Evolutionary conservation across 2,888 invertebrate species (phyloP), one percentile per base, ranked within the genome.

Genomic region (Ceratothoa steindachneri): DNA sequence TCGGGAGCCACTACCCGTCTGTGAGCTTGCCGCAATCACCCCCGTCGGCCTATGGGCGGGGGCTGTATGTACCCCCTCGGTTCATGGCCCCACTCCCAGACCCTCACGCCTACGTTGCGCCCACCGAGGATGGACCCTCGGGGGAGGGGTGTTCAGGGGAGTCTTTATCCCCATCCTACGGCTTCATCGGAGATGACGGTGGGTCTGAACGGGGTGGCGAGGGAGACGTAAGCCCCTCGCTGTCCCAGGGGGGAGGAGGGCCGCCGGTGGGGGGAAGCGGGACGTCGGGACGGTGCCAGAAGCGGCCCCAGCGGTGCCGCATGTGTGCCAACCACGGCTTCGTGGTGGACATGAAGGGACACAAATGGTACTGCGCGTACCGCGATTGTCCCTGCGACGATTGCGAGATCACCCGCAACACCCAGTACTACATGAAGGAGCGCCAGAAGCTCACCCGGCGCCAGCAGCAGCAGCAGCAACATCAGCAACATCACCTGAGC

Each of bases 281-380:
- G n/a, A n/a, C n/a, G n/a, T n/a, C n/a, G n/a, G n/a, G n/a, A n/a
- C n/a, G n/a, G n/a, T n/a, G n/a, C n/a, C 19, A 60, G 60, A 60
- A 60, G 24, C 19, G 60, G 27, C 22, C 60, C 24, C 60, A 60
- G 60, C 72, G 76, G 64, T 76, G 76, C 41, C 69, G 76, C 1
- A 53, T 76, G 67, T 76, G 76, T 31, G 71, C 76, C 51, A 76
- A 76, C 64, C 76, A 76, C 30, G 65, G 67, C n/a, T 51, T 52
- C n/a, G 69, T 67, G 27, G 71, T 67, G 29, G 70, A 73, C 51
- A 67, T 76, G 7, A 76, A 76, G 22, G 76, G 76, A 0, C 76
- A 76, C 67, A 76, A 76, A 67, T 76, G 76, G 76, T 76, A 73
- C 70, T 76, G 76, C 31, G 51, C 67, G 0, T 76, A 67, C 67